Evolutionary conservation across 2,113 vertebrate species (phyloP), one percentile per base, ranked within the genome.

Genomic region (Embiotoca jacksoni): DNA sequence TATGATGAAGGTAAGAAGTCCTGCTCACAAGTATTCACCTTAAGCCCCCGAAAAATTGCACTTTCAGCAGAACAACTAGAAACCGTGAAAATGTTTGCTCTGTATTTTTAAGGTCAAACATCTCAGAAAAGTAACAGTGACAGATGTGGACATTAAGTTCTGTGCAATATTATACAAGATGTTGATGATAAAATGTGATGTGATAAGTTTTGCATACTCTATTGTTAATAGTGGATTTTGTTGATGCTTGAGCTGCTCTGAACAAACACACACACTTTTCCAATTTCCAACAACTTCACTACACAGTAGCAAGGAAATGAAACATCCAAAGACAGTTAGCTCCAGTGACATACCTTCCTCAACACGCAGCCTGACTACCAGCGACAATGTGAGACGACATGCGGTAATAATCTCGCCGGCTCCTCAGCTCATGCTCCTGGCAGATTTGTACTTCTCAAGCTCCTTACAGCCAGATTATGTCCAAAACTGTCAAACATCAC

Each of bases 401-500:
- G 52, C 41, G 16, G 59, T 46, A 54, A 16, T 65, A 13, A 23
- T 59, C 67, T 50, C 35, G 6, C 44, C 64, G 79, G 46, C 67
- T 67, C 57, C 74, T 74, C 57, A n/a, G 66, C 77, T 76, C 46
- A 57, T 35, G 78, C 80, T 80, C 39, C 36, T 72, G 66, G 78
- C 83, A 81, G 87, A 88, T 84, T 88, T 84, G 37, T 80, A 82
- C 41, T 60, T 83, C 67, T 79, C 84, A 86, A 84, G 81, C 86
- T 82, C 63, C 78, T 90, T 87, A 82, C 67, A 63, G 74, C 14
- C 52, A 81, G 81, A 84, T 92, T 88, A 87, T 44, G 71, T 77
- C 65, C 64, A 82, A 81, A 87, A 80, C 82, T 85, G 84, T 86
- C 80, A 88, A 87, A 78, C 66, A 85, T 80, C 41, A 69, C 81